These are phyloP conservation scores for Anastrepha ludens DNA, from an alignment of 1,140 invertebrate species.

Conservation along the genomic window DNA sequence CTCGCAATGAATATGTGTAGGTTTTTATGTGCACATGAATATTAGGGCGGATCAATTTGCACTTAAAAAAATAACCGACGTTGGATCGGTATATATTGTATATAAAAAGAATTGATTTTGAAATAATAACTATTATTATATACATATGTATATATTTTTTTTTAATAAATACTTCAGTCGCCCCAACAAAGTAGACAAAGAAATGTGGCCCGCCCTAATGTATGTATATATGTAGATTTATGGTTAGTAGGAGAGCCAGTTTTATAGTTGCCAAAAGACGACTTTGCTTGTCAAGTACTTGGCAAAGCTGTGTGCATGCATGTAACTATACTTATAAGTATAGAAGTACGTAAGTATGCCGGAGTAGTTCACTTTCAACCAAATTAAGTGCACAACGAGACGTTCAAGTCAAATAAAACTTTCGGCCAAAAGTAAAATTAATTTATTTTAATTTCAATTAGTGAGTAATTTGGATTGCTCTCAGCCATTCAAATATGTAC, in stretches of 20 bases:
- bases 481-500: neutral
- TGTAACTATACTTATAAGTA: neutral
- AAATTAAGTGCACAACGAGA: slow-evolving; percentile 34
- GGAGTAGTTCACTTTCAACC: neutral
- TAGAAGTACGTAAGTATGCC: neutral
- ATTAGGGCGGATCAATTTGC: too few relatives aligned
- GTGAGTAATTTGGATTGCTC: neutral
- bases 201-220: too few relatives aligned
- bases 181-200: too few relatives aligned
- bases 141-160: too few relatives aligned
- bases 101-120: too few relatives aligned
- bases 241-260: neutral
- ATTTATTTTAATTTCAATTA: slow-evolving; percentile 42
- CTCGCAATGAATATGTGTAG: neutral
- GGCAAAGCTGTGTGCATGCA: neutral
- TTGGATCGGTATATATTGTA: too few relatives aligned
- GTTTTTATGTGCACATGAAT: too few relatives aligned
- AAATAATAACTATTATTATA: too few relatives aligned
- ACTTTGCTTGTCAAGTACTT: slow-evolving; percentile 29
- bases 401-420: slow-evolving; percentile 35
- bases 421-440: slow-evolving; percentile 24
- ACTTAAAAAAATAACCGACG: too few relatives aligned
- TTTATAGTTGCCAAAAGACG: neutral
- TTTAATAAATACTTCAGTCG: too few relatives aligned
- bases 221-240: too few relatives aligned